Evolutionary conservation across 1,140 invertebrate species (phyloP).

Genomic region (Battus philenor): DNA sequence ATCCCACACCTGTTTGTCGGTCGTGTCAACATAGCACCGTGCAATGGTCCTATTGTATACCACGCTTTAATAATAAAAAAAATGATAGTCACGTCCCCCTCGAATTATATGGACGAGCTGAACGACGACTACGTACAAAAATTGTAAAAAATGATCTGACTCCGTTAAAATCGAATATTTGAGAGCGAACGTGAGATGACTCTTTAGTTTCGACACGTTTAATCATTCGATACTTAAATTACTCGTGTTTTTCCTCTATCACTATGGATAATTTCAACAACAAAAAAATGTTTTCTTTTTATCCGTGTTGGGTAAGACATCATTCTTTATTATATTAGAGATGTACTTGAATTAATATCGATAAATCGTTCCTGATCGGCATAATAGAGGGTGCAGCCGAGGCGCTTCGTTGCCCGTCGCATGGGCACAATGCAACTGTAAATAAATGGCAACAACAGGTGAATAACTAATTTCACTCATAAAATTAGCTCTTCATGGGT

Average conservation of each 20-base stretch:
- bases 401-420: conserved; percentile 48
- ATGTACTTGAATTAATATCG: conserved; percentile 24
- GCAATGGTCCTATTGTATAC: conserved; percentile 32
- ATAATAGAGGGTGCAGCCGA: conserved; percentile 62
- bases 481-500: conserved; percentile 70
- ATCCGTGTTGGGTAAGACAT: no score
- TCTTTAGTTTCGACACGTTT: conserved; percentile 39
- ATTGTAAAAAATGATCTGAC: conserved; percentile 54
- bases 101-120: conserved; percentile 61
- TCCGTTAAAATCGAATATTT: conserved; percentile 52
- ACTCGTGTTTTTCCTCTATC: conserved; percentile 5
- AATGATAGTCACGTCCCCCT: conserved; percentile 61
- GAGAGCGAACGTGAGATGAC: conserved; percentile 47
- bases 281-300: not conserved
- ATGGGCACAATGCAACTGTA: conserved; percentile 65
- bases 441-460: conserved; percentile 75
- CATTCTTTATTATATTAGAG: conserved; percentile 1
- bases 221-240: conserved; percentile 16
- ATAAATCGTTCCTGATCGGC: conserved; percentile 51
- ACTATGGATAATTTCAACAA: conserved; percentile 7
- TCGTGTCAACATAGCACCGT: conserved; percentile 52
- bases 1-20: conserved; percentile 56
- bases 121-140: conserved; percentile 41
- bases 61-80: conserved; percentile 50
- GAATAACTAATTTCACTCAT: conserved; percentile 74